Conservation (phyloP, 2,113 vertebrate species). For the Oenanthe melanoleuca region DNA sequence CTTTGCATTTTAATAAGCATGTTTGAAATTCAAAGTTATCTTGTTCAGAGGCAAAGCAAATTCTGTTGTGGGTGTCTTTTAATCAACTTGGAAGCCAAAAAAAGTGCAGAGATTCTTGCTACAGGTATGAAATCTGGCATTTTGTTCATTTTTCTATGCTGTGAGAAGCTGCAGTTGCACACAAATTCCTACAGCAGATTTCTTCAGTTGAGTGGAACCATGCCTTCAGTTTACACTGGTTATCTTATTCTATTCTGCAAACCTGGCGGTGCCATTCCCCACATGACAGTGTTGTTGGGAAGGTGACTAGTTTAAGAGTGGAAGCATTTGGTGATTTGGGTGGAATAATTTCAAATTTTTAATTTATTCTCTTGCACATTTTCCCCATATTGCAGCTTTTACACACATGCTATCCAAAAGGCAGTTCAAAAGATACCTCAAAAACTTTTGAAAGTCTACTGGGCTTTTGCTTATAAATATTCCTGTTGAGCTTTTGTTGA, state of each 20-base stretch:
- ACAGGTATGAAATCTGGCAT: neutral
- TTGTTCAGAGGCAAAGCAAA: neutral
- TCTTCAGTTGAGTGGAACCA: rapidly evolving
- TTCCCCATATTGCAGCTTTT: neutral
- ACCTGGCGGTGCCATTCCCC: neutral
- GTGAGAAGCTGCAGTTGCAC: neutral
- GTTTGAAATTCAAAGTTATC: conserved; percentile 24
- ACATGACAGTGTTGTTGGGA: neutral
- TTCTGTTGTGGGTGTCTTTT: neutral
- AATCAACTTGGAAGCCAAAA: neutral
- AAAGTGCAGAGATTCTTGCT: neutral
- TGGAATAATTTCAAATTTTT: neutral
- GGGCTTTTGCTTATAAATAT: neutral
- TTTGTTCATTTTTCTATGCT: neutral
- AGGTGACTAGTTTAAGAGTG: neutral
- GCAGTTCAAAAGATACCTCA: neutral
- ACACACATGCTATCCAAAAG: neutral
- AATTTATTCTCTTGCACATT: neutral
- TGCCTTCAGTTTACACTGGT: neutral
- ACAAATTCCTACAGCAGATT: neutral
- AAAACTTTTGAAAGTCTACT: neutral
- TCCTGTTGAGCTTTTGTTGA: neutral
- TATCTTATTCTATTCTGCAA: neutral
- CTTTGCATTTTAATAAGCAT: conserved; percentile 34
- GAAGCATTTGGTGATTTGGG: neutral